These are phyloP conservation scores for Drosophila parabipectinata DNA, from an alignment of 1,140 invertebrate species.

Conservation along the genomic window DNA sequence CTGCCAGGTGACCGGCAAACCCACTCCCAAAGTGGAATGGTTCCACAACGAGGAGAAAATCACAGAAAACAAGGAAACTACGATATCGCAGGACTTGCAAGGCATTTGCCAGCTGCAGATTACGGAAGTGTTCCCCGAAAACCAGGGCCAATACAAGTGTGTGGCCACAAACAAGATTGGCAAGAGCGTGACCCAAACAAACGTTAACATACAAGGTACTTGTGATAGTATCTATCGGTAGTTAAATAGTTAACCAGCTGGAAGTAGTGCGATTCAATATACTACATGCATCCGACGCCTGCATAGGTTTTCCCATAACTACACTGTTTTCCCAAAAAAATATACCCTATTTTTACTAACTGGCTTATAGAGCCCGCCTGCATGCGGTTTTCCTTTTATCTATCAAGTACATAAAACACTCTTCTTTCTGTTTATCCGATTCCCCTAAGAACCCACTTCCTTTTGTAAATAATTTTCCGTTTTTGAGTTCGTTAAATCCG, in stretches of 20 bases:
- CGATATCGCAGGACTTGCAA: conserved; percentile 89
- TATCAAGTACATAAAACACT: conserved; percentile 16
- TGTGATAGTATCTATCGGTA: conserved; percentile 53
- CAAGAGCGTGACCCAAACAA: conserved; percentile 91
- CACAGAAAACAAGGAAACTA: conserved; percentile 91
- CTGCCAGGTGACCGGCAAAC: conserved; percentile 91
- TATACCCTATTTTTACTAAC: conserved; percentile 55
- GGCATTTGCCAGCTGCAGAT: conserved; percentile 94
- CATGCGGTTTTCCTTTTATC: conserved; percentile 53
- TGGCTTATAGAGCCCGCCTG: conserved; percentile 48
- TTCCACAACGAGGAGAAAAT: conserved; percentile 90
- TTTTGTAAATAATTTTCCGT: conserved; percentile 64
- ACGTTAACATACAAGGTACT: conserved; percentile 93
- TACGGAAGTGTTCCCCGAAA: conserved; percentile 96
- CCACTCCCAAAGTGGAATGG: conserved; percentile 93
- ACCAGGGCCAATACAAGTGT: conserved; percentile 94
- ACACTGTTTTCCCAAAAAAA: conserved; percentile 32
- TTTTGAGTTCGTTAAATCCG: conserved; percentile 25
- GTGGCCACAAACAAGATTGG: conserved; percentile 93
- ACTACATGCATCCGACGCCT: conserved; percentile 54
- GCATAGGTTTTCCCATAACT: conserved; percentile 62
- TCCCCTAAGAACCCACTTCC: conserved; percentile 10
- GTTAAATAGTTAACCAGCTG: conserved; percentile 49
- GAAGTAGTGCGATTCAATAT: conserved; percentile 47
- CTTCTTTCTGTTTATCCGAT: conserved; percentile 2